A percentile compares a stretch with the other conserved stretches of the same genome.
These are phyloP conservation scores for Tor tambroides DNA, from an alignment of 2,113 vertebrate species.

Conservation along the genomic window DNA sequence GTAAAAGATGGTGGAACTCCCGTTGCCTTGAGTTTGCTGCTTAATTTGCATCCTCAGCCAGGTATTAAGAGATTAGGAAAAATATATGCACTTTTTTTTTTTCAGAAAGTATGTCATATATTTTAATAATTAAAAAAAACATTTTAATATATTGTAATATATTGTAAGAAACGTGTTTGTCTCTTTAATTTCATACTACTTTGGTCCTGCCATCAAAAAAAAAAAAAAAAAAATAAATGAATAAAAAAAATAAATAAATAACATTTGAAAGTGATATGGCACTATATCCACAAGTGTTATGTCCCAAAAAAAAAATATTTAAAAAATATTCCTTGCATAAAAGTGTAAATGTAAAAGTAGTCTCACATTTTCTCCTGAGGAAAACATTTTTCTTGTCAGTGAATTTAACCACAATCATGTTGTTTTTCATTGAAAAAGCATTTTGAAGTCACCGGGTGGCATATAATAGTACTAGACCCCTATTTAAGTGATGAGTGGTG, in stretches of 20 bases:
- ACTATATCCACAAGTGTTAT: not conserved
- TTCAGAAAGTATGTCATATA: no score
- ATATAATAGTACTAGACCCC: not conserved
- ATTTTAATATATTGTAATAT: no score
- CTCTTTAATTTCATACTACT: no score
- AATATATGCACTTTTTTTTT: not conserved
- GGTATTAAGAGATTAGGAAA: not conserved
- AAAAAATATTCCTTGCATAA: not conserved
- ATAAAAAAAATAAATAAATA: no score
- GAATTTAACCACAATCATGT: not conserved
- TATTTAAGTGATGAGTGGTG: not conserved
- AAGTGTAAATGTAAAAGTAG: not conserved
- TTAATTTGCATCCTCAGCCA: not conserved
- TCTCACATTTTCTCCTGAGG: not conserved
- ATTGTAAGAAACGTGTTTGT: no score
- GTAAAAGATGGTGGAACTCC: not conserved
- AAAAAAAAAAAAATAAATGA: no score
- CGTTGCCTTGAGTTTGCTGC: not conserved
- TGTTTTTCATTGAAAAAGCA: not conserved
- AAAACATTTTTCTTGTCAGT: not conserved
- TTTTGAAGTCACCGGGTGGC: not conserved
- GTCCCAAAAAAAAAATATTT: not conserved
- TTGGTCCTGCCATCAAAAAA: no score
- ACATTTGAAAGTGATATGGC: not conserved
- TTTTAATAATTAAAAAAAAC: not conserved